Percentiles rank a stretch among this genome's conserved stretches.
Conservation (phyloP, 2,797 vertebrate genomes). For the Ispidina lecontei region DNA sequence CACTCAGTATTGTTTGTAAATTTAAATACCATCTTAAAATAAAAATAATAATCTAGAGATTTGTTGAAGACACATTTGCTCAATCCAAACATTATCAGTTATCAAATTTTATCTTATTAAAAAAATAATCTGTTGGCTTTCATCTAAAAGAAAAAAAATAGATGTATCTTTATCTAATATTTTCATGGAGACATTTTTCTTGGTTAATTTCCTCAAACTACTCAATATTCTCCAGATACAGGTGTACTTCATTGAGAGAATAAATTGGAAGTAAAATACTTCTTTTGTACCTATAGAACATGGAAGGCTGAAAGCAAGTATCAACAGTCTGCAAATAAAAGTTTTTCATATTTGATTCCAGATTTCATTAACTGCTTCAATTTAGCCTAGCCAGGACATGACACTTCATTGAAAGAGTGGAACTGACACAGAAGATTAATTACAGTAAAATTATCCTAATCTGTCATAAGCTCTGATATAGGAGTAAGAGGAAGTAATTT, state of each 20-base stretch:
- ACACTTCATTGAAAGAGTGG: constrained; percentile 5
- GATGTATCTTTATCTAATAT: background rate
- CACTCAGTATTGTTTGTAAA: background rate
- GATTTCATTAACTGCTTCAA: constrained; percentile 27
- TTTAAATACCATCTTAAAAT: background rate
- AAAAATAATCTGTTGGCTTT: background rate
- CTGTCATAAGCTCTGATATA: constrained; percentile 44
- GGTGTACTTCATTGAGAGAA: background rate
- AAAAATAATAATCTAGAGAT: background rate
- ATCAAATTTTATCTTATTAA: background rate
- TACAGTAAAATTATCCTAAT: constrained; percentile 54
- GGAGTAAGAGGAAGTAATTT: constrained; percentile 41
- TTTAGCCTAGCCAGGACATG: background rate
- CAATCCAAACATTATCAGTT: background rate
- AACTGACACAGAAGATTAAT: constrained; percentile 54
- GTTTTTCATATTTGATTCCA: constrained; percentile 5
- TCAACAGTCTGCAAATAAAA: background rate
- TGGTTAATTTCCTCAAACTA: background rate
- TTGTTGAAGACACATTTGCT: background rate
- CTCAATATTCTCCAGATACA: background rate
- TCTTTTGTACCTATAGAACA: background rate
- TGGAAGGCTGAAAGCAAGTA: background rate
- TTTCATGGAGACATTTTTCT: background rate
- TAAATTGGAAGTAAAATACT: background rate
- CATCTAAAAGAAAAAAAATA: background rate